Evolutionary conservation across 2,113 vertebrate genomes (phyloP).

Genomic region (Mesitornis unicolor): DNA sequence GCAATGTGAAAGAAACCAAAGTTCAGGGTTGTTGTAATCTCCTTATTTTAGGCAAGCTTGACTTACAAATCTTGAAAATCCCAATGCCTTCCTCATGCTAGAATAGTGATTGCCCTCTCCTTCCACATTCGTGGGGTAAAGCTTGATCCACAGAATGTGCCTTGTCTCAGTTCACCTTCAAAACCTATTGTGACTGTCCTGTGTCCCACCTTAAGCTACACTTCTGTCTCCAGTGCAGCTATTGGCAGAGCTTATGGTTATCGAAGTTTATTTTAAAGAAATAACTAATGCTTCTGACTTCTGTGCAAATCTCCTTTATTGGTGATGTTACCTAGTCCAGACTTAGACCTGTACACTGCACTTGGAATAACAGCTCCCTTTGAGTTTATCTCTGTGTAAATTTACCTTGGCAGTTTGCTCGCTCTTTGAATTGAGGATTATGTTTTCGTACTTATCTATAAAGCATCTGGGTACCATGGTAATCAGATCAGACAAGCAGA

Average conservation of each 20-base stretch:
- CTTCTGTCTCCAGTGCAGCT: background rate
- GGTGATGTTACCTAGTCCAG: background rate
- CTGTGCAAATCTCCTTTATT: background rate
- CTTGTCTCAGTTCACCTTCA: background rate
- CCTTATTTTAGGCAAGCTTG: background rate
- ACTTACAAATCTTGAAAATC: background rate
- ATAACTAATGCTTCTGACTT: background rate
- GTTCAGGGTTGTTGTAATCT: background rate
- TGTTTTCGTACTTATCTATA: background rate
- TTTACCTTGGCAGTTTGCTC: background rate
- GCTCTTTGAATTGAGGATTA: background rate
- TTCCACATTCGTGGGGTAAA: background rate
- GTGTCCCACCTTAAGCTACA: background rate
- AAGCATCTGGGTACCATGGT: conserved; percentile 26
- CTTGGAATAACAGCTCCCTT: background rate
- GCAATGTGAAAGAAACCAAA: background rate
- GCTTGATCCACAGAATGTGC: background rate
- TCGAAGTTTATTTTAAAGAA: background rate
- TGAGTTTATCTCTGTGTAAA: background rate
- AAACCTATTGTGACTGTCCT: background rate
- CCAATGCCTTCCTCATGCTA: background rate
- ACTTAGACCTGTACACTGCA: background rate
- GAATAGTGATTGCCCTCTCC: background rate
- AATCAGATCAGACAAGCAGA: background rate
- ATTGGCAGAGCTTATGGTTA: background rate